Conservation (phyloP, 2,113 vertebrate species). For the Aviceda subcristata region DNA sequence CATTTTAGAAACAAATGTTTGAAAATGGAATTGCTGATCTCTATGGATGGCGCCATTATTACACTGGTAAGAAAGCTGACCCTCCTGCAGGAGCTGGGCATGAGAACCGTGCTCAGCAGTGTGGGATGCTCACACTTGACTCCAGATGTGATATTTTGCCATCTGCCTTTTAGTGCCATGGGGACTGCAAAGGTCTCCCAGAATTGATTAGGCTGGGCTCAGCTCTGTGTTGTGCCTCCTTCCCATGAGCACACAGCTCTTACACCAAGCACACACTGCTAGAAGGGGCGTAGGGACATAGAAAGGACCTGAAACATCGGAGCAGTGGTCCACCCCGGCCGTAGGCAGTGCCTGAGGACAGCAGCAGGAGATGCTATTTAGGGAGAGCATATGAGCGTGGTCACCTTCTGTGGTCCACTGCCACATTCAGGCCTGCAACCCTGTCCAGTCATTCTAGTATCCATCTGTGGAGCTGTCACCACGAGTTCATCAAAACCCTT, state of each 20-base stretch:
- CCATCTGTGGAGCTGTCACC: neutral
- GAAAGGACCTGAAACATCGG: neutral
- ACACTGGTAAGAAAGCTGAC: neutral
- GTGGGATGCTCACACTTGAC: neutral
- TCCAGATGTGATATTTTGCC: neutral
- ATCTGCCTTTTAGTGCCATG: neutral
- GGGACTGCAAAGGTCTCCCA: neutral
- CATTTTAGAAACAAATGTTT: neutral
- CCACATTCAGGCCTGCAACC: neutral
- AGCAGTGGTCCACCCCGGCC: neutral
- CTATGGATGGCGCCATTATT: accelerated
- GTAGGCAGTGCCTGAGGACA: neutral
- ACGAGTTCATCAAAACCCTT: neutral
- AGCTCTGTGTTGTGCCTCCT: neutral
- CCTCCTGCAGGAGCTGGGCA: neutral
- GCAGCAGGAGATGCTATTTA: neutral
- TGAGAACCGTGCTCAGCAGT: neutral
- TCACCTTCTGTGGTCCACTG: neutral
- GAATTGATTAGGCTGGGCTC: neutral
- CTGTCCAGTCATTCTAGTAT: neutral
- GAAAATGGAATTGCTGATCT: neutral
- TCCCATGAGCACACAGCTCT: neutral
- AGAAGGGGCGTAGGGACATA: neutral
- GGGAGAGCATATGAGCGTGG: neutral
- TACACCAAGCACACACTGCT: neutral